Evolutionary conservation across 2,113 vertebrate genomes (phyloP), one percentile per base, ranked within the genome.

Genomic region (Corythaeola cristata): DNA sequence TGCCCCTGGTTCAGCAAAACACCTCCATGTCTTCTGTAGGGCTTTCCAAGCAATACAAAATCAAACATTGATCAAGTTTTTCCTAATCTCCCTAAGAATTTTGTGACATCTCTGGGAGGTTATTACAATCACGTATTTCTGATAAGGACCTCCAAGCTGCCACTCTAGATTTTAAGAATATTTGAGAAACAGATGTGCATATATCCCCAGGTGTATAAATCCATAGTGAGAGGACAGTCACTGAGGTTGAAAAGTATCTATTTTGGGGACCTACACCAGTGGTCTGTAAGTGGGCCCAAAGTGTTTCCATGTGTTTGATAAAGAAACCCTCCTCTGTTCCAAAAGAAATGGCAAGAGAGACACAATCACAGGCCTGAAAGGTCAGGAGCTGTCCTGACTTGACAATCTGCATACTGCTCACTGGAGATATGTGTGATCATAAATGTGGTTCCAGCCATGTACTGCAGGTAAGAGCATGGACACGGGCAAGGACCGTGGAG

Each of bases 151-250:
- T 73, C 15, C 24, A 58, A 39, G 18, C 6, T 80, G 12, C 8
- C 47, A 37, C 8, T 76, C 28, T n/a, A 64, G 11, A n/a, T 68
- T 63, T 20, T 55, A 86, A 79, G 37, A 64, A 39, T 64, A 33
- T 50, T 63, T 56, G 33, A 47, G 30, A 76, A 83, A 73, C 1
- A 2, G 1, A 9, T 58, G 26, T 53, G 60, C 1, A 0, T 35
- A 7, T 77, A 2, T 1, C 4, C 2, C 2, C 0, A 2, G 32
- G 2, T 9, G 3, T 33, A 3, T 15, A 59, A 58, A 2, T 33
- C 21, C 6, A 13, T 15, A 44, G 15, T 7, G 23, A 85, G 18
- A 55, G 4, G 39, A 79, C 6, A 80, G 15, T 22, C 17, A 56
- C 1, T 1, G 35, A 64, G 64, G 10, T 24, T 17, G 16, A 55